These are phyloP conservation scores for Megaleporinus macrocephalus DNA, from an alignment of 2,113 vertebrate genomes.

Conservation along the genomic window DNA sequence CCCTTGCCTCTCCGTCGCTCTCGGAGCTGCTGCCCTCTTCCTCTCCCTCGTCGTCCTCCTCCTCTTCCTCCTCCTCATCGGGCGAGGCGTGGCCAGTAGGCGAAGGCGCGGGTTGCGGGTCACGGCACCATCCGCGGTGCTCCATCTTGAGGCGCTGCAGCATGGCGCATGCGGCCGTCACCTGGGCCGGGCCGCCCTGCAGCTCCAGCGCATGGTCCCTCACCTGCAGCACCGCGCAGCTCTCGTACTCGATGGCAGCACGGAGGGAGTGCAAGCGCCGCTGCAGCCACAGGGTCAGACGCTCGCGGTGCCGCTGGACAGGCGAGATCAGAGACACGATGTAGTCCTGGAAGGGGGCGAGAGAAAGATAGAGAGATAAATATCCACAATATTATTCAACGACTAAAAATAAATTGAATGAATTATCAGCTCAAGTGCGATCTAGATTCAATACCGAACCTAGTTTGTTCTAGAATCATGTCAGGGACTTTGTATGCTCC, in stretches of 20 bases:
- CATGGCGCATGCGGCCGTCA: conserved; percentile 93
- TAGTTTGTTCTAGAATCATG: too few relatives aligned
- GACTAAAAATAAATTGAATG: too few relatives aligned
- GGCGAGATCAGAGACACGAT: conserved; percentile 73
- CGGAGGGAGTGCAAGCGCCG: conserved; percentile 67
- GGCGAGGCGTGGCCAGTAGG: conserved; percentile 47
- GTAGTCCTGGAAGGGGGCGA: conserved; percentile 73
- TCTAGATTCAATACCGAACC: too few relatives aligned
- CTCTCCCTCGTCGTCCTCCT: conserved; percentile 82
- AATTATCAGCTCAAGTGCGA: too few relatives aligned
- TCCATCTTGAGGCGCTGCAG: conserved; percentile 68
- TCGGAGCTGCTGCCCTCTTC: conserved; percentile 93
- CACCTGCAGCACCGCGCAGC: conserved; percentile 77
- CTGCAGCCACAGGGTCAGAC: conserved; percentile 65
- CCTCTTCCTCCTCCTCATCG: conserved; percentile 76
- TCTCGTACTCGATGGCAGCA: conserved; percentile 70
- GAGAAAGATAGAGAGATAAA: conserved; percentile 4
- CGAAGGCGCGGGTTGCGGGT: conserved; percentile 74
- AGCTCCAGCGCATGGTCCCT: conserved; percentile 79
- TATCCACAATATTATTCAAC: too few relatives aligned
- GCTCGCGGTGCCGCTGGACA: conserved; percentile 70
- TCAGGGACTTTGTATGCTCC: too few relatives aligned
- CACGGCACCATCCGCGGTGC: conserved; percentile 67
- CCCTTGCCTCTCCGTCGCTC: conserved; percentile 86
- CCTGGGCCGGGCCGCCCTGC: conserved; percentile 79